Base-by-base conservation (phyloP, 2,888 invertebrate species). In the Apantesis nais region DNA sequence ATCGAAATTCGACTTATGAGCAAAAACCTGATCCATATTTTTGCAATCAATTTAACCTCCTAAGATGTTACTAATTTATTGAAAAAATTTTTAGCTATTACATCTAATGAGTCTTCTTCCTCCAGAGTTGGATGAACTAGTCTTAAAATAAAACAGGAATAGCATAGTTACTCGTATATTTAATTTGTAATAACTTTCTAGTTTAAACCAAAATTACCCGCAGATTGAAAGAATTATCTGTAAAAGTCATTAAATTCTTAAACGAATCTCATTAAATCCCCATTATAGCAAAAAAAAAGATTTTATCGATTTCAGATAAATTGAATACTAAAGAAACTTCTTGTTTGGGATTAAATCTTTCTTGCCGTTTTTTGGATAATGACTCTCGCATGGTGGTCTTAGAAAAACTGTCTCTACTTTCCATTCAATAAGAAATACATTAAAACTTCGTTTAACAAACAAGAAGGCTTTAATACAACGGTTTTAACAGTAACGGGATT, bases 401-500 rank as follows among this genome's bases (percentile, higher is more conserved):
- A 70, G 66, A 72, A 67, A 64, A 41, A 44, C 12, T 2, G 34
- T 62, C 16, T 52, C 71, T 60, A 44, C n/a, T 70, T 81, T 68
- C 55, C 25, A 65, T 78, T 73, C 69, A 72, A 72, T 44, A 44
- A 44, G 16, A 34, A 34, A 14, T 52, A n/a, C 22, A 65, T 34
- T 16, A 52, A 31, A 34, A 14, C 48, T 34, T 52, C 65, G 65
- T 65, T 65, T 66, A 70, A 63, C 73, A 67, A 76, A 80, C 73
- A 78, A 73, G 71, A 76, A 78, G 70, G 61, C 52, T 66, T 67
- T 73, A 31, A 64, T 68, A 62, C 41, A 73, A 63, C 61, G 61
- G 63, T 74, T 81, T 68, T 58, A 70, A 72, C 44, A 70, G 41
- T 71, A 80, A 80, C 74, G 74, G 74, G 34, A 72, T 58, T 34